Conservation (phyloP, 2,113 vertebrate species). For the Halcyon malimbica region DNA sequence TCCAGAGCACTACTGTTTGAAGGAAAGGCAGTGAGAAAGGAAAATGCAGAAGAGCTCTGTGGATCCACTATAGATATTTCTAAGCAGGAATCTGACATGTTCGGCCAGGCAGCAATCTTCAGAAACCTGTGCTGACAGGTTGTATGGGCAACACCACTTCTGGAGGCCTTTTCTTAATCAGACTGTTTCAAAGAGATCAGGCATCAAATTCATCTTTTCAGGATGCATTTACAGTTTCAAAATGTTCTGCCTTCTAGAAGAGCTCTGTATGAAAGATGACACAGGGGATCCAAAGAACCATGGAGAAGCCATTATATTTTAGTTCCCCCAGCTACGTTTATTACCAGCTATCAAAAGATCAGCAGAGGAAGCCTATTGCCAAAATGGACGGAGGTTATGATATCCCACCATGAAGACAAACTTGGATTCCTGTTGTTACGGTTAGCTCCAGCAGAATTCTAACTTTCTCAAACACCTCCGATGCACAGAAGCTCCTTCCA, state of each 20-base stretch:
- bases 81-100: not conserved
- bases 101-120: not conserved
- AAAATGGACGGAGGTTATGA: not conserved
- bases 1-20: not conserved
- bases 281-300: not conserved
- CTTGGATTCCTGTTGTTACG: not conserved
- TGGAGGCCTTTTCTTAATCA: not conserved
- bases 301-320: not conserved
- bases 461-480: not conserved
- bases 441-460: not conserved
- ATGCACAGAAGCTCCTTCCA: not conserved
- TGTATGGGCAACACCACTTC: not conserved
- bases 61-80: slow-evolving; percentile 23
- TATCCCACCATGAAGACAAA: not conserved
- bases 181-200: not conserved
- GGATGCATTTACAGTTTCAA: not conserved
- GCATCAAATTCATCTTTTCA: not conserved
- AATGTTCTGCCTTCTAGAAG: not conserved
- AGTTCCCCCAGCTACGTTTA: not conserved
- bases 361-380: not conserved
- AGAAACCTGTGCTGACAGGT: slow-evolving; percentile 18
- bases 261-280: not conserved
- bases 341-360: not conserved
- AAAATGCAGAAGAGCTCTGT: not conserved
- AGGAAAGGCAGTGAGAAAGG: not conserved